Base-by-base conservation (phyloP, 2,888 invertebrate species). In the Chorisops tibialis region DNA sequence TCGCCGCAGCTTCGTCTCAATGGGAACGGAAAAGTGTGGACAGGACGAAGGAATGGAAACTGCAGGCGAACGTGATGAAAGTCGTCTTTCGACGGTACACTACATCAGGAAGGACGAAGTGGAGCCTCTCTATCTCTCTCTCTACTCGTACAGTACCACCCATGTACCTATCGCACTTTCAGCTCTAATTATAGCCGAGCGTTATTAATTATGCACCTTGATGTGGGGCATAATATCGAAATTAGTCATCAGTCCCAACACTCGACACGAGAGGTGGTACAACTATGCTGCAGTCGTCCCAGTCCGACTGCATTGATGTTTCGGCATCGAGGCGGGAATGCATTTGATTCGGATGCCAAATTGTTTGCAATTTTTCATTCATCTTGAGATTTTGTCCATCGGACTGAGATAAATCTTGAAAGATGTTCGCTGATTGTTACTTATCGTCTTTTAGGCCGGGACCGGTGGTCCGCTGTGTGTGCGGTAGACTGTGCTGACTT, bases 211-310 rank as follows among this genome's bases (percentile, higher is more conserved):
- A 21, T 18, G 38, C 16, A n/a, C 16, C 14, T 38, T 59, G 59
- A 59, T 59, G 59, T 47, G 18, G 59, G 48, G 38, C 38, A 59
- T 24, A 48, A 48, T 48, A 38, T 38, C 47, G 59, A 59, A 59
- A 59, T 24, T 48, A 59, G 59, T 59, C 59, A 59, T 45, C 59
- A 59, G 37, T 39, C 45, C n/a, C n/a, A n/a, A n/a, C n/a, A n/a
- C n/a, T n/a, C n/a, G n/a, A n/a, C n/a, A n/a, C n/a, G n/a, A n/a
- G 56, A 47, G 48, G 24, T 59, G 59, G 38, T 59, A 48, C 59
- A 59, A 9, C 47, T 24, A 38, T 45, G 47, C 14, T 38, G 41
- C 30, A 30, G 9, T n/a, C n/a, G n/a, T n/a, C n/a, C n/a, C n/a
- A n/a, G n/a, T n/a, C n/a, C n/a, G n/a, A 45, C 45, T 56, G 56